Conservation (phyloP, 2,113 vertebrate genomes). For the Eidolon helvum region DNA sequence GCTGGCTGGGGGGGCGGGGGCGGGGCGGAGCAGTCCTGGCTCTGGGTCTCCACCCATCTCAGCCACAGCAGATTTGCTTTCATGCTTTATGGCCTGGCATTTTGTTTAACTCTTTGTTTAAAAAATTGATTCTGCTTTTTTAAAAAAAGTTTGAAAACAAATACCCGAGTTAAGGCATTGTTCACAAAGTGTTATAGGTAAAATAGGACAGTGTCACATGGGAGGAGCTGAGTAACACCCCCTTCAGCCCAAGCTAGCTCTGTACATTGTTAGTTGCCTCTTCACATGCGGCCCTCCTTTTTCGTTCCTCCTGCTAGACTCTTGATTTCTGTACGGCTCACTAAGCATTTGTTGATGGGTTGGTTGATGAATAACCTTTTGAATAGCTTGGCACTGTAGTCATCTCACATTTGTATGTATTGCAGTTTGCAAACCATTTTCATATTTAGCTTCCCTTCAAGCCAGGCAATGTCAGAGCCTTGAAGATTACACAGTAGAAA, state of each 20-base stretch:
- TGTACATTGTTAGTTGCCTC: too few species aligned
- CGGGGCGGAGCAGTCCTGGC: too few species aligned
- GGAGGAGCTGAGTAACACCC: not conserved
- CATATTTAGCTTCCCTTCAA: not conserved
- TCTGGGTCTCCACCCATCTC: not conserved
- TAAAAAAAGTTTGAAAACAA: not conserved
- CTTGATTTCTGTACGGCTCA: not conserved
- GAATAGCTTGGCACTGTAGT: not conserved
- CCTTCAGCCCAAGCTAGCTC: too few species aligned
- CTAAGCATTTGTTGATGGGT: too few species aligned
- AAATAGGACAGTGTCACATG: not conserved
- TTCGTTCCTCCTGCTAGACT: not conserved
- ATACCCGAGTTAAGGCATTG: not conserved
- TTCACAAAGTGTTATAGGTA: not conserved
- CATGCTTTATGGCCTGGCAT: not conserved
- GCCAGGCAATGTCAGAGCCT: not conserved
- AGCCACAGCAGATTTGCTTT: not conserved
- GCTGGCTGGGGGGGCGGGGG: too few species aligned
- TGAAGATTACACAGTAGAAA: too few species aligned
- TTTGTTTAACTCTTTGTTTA: not conserved
- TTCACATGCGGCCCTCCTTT: accelerated
- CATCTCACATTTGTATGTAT: not conserved
- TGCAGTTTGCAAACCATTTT: not conserved
- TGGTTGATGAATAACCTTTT: not conserved
- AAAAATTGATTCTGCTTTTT: not conserved